Base-by-base conservation (phyloP, 2,113 vertebrate genomes). In the Zosterops pallidus region DNA sequence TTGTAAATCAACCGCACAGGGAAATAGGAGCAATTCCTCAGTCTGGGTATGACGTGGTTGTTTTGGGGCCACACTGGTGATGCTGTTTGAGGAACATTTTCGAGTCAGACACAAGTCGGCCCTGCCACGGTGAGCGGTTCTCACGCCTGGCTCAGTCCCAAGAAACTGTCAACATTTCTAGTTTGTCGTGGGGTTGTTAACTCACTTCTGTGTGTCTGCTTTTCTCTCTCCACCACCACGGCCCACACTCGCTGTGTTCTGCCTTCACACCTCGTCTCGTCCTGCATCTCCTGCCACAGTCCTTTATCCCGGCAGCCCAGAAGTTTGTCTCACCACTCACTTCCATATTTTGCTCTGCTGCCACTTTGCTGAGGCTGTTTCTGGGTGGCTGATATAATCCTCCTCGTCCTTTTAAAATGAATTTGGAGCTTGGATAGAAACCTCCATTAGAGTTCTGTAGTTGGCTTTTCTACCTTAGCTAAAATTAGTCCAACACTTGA, bases 181-280 rank as follows among this genome's bases (percentile, higher is more conserved):
- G 83, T 93, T 92, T 96, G 92, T 82, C 52, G 35, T 63, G 80
- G 86, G 89, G 86, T 59, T 95, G 94, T 67, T 90, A 97, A 93
- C 89, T 96, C 95, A 92, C 72, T 96, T 95, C 37, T 69, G 86
- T 92, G 62, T 82, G 90, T 89, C 86, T 95, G 77, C 91, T 92
- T 75, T 82, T 64, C 95, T 67, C 82, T 60, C 84, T 56, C 81
- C 68, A 71, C 89, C 78, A 92, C n/a, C 70, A 70, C 49, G 0
- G 89, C 86, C 95, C 89, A 96, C 86, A 2, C 92, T 92, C 7
- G 81, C 92, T 86, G 89, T 81, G 72, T 26, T 96, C 92, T 91
- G 91, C 83, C 94, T 95, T 95, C 92, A 76, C 96, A 94, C 95
- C 86, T 95, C 44, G 0, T 63, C 94, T 96, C 18, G 37, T 95